phyloP scores from a whole-genome alignment of 2,113 vertebrate species.

The Arizona elegans region DNA sequence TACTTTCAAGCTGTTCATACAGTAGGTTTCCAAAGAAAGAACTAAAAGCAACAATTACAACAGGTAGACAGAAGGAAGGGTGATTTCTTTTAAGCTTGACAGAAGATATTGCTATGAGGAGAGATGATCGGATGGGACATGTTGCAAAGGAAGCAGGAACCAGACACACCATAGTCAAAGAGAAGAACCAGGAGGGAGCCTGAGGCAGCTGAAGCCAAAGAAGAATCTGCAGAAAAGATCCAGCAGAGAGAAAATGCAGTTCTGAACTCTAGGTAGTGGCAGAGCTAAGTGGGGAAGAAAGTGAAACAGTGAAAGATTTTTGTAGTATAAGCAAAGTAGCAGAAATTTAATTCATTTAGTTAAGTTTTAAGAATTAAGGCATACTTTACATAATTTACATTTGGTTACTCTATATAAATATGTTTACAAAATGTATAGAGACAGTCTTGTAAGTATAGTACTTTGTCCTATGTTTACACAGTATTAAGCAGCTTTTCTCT shows the following conservation, averaged over 20 bases:
- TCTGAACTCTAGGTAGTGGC: not conserved
- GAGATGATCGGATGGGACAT: not conserved
- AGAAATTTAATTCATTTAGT: not conserved
- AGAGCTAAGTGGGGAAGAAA: not conserved
- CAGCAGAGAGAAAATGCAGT: not conserved
- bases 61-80: not conserved
- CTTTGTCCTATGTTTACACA: not conserved
- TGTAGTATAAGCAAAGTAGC: not conserved
- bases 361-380: not conserved
- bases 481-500: not conserved
- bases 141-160: not conserved
- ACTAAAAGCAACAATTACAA: not conserved
- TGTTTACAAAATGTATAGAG: too few species aligned
- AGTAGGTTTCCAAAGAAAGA: not conserved
- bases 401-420: not conserved
- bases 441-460: not conserved
- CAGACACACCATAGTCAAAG: not conserved
- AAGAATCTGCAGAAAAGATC: not conserved
- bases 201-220: not conserved
- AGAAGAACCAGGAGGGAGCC: not conserved
- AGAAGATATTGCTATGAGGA: not conserved
- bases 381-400: not conserved
- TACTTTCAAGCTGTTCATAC: not conserved
- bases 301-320: not conserved
- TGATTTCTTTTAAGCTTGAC: not conserved